Base-by-base conservation (phyloP, 1,140 invertebrate genomes). In the Eriosoma lanigerum region DNA sequence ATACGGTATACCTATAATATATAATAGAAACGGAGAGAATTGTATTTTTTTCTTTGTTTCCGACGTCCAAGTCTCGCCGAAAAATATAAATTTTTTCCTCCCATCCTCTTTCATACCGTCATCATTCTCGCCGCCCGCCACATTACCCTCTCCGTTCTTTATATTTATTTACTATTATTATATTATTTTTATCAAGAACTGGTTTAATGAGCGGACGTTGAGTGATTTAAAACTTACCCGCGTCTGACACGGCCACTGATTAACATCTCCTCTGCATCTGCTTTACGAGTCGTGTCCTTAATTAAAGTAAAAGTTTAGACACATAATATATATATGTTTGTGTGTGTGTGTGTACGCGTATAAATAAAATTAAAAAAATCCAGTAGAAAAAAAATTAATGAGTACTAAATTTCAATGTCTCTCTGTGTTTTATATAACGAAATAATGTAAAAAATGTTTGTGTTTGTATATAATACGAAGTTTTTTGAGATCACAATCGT, bases 231-330 rank as follows among this genome's bases (percentile, higher is more conserved):
- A 78, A 78, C 75, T 75, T 46, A 56, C 75, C 56, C 32, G 75
- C 56, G 75, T 26, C 75, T 78, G 75, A 78, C 75, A 29, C 56
- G 38, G 75, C 75, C 75, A 48, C 75, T 78, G 75, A 78, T 78
- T 78, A 78, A 78, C 75, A 78, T 78, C 75, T 78, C 56, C 29
- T 58, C 75, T 26, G 75, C 75, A n/a, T 78, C 75, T 78, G 75
- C 54, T 78, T 46, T 46, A 78, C 75, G 52, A 60, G 38, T 60
- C 75, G 19, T 78, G 75, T 78, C 75, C 75, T 78, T 78, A 78
- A 78, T 78, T 78, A 78, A 78, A 78, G 75, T 78, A 78, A 78
- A 78, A 78, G 75, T 78, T 78, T 60, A 78, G 56, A 60, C 52
- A 46, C 75, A 78, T 46, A 78, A 60, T 38, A 75, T 54, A 75